Evolutionary conservation across 2,113 vertebrate genomes (phyloP).

Genomic region (Isichthys henryi): DNA sequence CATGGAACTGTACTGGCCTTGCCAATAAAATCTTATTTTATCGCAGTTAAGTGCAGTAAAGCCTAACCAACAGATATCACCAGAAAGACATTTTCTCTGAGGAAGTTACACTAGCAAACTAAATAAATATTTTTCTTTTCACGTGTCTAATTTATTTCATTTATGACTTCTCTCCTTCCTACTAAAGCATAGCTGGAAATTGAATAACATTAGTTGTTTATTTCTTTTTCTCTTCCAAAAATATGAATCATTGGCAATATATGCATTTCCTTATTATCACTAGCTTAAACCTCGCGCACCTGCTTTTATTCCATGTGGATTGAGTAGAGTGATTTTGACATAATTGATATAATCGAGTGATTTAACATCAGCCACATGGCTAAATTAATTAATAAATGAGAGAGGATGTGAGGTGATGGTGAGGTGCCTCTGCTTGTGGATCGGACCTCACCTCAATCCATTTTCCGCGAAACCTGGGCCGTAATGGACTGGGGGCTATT

Average conservation of each 20-base stretch:
- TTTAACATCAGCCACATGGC: not conserved
- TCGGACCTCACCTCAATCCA: not conserved
- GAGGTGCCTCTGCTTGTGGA: not conserved
- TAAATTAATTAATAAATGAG: conserved; percentile 10
- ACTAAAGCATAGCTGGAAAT: not conserved
- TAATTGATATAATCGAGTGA: not conserved
- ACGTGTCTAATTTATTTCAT: not conserved
- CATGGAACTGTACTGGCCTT: not conserved
- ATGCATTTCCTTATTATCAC: not conserved
- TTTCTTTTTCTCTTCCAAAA: not conserved
- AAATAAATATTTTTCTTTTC: not conserved
- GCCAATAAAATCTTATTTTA: not conserved
- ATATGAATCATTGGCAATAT: not conserved
- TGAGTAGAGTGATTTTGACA: not conserved
- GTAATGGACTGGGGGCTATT: not conserved
- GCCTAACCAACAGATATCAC: not conserved
- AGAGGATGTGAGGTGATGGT: conserved; percentile 6
- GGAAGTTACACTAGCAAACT: not conserved
- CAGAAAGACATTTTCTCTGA: not conserved
- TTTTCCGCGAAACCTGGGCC: not conserved
- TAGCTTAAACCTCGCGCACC: not conserved
- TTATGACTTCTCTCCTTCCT: not conserved
- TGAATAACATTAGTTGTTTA: not conserved
- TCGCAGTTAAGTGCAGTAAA: not conserved
- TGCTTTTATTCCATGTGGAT: not conserved